Base-by-base conservation (phyloP, 92 coral and sea anemone genomes). In the Phenganax marumi region DNA sequence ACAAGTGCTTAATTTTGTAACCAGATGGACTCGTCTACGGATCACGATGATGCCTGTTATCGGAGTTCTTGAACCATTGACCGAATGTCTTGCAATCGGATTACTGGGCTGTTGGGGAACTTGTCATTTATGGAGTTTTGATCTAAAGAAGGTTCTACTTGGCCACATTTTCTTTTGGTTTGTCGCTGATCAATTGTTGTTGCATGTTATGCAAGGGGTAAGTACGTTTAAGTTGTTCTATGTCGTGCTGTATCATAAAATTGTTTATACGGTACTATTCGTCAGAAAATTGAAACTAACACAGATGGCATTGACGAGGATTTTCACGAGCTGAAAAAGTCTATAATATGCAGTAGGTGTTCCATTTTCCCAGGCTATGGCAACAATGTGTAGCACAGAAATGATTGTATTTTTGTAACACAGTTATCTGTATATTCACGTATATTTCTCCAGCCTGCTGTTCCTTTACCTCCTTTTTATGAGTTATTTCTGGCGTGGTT, bases 11-110 rank as follows among this genome's bases (percentile, higher is more conserved):
- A 39, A 12, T 50, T 48, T 23, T 49, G 61, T 50, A 54, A 55
- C 10, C 46, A 95, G 98, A 68, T 95, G 98, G 98, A 95, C 98
- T 10, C 91, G 98, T 52, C 84, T 95, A 61, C 97, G 98, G 11
- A 88, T 95, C 13, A 91, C 96, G 8, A 95, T 95, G 98, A 91
- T 92, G 85, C 98, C 97, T 2, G 90, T 95, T 39, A 91, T 91
- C 8, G 88, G 97, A 14, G 82, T 88, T 81, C 85, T 95, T 53
- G 98, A 95, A 76, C 98, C 98, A 0, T 85, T 95, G 22, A 91
- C 93, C 43, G 98, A 95, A 70, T 85, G 93, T 66, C 69, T 85
- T 12, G 81, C 93, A 9, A 88, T 90, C 23, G 98, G 98, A 10
- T 33, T 92, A 50, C 21, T 95, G 8, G 93, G 90, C 22, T 84